Evolutionary conservation across 2,113 vertebrate species (phyloP), one percentile per base, ranked within the genome.

Genomic region (Callospermophilus lateralis): DNA sequence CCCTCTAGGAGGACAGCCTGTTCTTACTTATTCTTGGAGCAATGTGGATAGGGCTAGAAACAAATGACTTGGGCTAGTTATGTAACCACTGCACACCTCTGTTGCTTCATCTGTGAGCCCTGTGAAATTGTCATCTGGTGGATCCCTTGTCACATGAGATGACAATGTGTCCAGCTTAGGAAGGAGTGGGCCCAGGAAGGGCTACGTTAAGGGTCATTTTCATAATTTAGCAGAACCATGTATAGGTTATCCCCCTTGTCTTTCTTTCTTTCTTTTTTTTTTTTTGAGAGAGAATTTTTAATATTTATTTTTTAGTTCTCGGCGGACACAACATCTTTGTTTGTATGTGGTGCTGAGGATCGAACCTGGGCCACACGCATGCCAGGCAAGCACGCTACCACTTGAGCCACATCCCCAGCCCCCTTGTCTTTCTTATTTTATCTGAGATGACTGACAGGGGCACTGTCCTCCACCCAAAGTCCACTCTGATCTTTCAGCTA

Each of bases 121-220:
- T 6, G 48, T 48, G 53, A 16, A 1, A 4, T 12, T n/a, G 34
- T 4, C 10, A 10, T 13, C 63, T 45, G 2, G 0, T 0, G 34
- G 72, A 58, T 45, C 22, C 28, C 42, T 16, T 10, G 65, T 19
- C 24, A 13, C 13, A 19, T 13, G 2, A 45, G 61, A 30, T 17
- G 28, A n/a, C 13, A 20, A 3, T 11, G 37, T 55, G 37, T 77
- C 7, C 67, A 45, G 45, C 45, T 45, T 45, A 45, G 45, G 45
- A 9, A 37, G 37, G 45, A 48, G 15, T 53, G 20, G 12, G n/a
- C 10, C 26, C 20, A 34, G 68, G 39, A 55, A 32, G 8, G 12
- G 19, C 16, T 15, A 1, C 6, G 8, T 7, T 68, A n/a, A 22
- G 30, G 8, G n/a, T 24, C 26, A 9, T 74, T 72, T 80, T 53